These are phyloP conservation scores for Chelon auratus DNA, from an alignment of 2,797 vertebrate species.

Conservation along the genomic window DNA sequence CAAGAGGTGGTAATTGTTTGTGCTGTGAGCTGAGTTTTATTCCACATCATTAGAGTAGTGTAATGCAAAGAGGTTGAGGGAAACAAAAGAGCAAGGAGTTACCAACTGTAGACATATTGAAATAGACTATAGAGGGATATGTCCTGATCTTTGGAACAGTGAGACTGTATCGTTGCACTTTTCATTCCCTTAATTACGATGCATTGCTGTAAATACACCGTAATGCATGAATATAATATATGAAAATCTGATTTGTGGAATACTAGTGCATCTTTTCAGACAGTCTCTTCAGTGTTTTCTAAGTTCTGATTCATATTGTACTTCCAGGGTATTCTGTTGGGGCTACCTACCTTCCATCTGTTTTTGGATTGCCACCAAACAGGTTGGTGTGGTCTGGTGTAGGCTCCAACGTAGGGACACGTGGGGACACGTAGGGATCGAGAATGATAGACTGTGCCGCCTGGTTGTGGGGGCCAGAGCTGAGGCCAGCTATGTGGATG, in stretches of 20 bases:
- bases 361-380: conserved; percentile 69
- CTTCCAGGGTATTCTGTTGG: neutral
- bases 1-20: conserved; percentile 34
- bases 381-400: conserved; percentile 55
- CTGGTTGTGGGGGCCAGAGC: conserved; percentile 48
- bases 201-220: neutral
- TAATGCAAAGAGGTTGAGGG: conserved; percentile 20
- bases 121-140: neutral
- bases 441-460: conserved; percentile 23
- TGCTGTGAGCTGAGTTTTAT: conserved; percentile 31
- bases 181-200: neutral
- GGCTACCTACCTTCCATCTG: conserved; percentile 80
- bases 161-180: neutral
- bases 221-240: neutral
- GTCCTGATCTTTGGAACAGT: neutral
- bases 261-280: no score
- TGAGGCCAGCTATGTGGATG: conserved; percentile 68
- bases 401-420: conserved; percentile 62
- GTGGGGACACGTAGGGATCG: conserved; percentile 37
- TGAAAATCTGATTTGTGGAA: neutral
- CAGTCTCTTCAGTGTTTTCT: no score
- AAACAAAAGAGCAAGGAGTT: conserved; percentile 10
- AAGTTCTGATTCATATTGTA: neutral
- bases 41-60: conserved; percentile 6
- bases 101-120: no score